Base-by-base conservation (phyloP, 2,113 vertebrate species). In the Aplodontia rufa region DNA sequence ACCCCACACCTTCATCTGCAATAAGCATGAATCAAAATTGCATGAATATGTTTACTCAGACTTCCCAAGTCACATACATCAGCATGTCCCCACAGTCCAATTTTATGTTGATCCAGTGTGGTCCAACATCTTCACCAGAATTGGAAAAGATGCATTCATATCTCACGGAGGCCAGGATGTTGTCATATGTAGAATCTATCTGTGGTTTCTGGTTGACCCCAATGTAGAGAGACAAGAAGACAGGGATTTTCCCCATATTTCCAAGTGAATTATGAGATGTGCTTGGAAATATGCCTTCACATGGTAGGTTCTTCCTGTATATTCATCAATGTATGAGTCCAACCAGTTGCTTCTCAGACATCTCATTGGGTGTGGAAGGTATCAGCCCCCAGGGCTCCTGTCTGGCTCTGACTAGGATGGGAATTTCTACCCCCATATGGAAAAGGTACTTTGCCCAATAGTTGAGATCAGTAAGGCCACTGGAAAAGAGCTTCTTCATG, bases 21-120 rank as follows among this genome's bases (percentile, higher is more conserved):
- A n/a, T n/a, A 8, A 49, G 24, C 3, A 0, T 45, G 37, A 66
- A 42, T 24, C 24, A 7, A 14, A 45, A 24, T 5, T 6, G 8
- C 12, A 7, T 47, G 26, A n/a, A 22, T 28, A n/a, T 24, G 28
- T n/a, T 47, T 30, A 35, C 5, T 53, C 35, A 19, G 6, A 47
- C 22, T 19, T 24, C 42, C 2, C 6, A n/a, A 30, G 13, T 53
- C 72, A 8, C 14, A 0, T 10, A 14, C 55, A 20, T 13, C 0
- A 3, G 1, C 30, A 9, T 5, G 62, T 9, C 22, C 86, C 60
- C 6, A 60, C 1, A 97, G 99, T 99, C 97, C 99, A 99, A 99
- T 96, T 99, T 99, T 90, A 99, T 99, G 98, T 93, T 99, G 98
- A 97, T 99, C 99, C 0, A 99, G 99, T 95, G 99, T 95, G 99